phyloP scores from a whole-genome alignment of 2,113 vertebrate genomes.

The Formicarius rufipectus region DNA sequence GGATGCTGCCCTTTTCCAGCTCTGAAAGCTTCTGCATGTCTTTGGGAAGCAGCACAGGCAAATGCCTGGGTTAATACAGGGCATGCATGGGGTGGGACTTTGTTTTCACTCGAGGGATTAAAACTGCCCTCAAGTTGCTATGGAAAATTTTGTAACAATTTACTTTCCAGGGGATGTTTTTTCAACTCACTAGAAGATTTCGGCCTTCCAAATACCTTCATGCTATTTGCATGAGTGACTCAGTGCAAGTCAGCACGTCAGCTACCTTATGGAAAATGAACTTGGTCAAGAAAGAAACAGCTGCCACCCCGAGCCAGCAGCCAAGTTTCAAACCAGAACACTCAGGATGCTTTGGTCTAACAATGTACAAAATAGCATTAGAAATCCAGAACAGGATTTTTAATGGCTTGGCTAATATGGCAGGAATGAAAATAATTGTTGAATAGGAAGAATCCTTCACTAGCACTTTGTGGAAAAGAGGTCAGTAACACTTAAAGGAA shows the following conservation, averaged over 20 bases:
- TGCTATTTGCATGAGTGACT: not conserved
- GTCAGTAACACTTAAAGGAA: not conserved
- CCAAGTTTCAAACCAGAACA: not conserved
- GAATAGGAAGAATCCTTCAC: not conserved
- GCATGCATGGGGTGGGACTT: not conserved
- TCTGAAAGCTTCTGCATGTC: not conserved
- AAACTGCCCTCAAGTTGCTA: not conserved
- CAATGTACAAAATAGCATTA: not conserved
- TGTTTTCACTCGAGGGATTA: not conserved
- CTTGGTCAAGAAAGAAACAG: not conserved
- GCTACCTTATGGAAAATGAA: not conserved
- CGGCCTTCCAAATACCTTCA: not conserved
- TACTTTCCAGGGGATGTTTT: not conserved
- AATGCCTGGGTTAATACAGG: not conserved
- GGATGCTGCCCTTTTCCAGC: not conserved
- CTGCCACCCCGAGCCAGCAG: not conserved
- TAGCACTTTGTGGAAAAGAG: not conserved
- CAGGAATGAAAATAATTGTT: not conserved
- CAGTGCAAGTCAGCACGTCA: not conserved
- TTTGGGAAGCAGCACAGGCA: not conserved
- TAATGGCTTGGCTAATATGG: not conserved
- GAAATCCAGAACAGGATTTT: not conserved
- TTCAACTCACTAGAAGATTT: not conserved
- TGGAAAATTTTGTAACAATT: not conserved
- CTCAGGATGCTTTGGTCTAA: not conserved